phyloP scores from a whole-genome alignment of 1,140 invertebrate genomes.

The Trinorchestia longiramus region DNA sequence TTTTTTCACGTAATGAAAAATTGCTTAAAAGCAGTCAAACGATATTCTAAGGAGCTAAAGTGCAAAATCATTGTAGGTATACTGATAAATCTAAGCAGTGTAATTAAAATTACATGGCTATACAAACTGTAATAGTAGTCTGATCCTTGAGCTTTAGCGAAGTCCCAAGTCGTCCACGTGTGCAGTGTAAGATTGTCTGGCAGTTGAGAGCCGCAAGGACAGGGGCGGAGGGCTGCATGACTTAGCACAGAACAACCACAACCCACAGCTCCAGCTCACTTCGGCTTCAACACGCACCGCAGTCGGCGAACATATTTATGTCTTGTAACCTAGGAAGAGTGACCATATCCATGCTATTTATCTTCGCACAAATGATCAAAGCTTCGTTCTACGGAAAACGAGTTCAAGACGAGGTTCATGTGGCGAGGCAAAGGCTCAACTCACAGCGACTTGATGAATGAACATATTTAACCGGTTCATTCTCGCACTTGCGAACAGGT shows the following conservation, averaged over 20 bases:
- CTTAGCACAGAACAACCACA: neutral
- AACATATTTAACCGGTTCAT: constrained; percentile 1
- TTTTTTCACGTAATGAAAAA: neutral
- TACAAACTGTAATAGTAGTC: neutral
- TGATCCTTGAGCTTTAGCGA: neutral
- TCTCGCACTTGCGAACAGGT: constrained; percentile 5
- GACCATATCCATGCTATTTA: neutral
- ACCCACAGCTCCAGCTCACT: neutral
- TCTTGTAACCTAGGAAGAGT: neutral
- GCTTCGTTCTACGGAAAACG: neutral
- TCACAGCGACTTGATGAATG: neutral
- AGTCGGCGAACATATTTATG: neutral
- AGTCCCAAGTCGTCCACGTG: neutral
- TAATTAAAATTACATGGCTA: neutral
- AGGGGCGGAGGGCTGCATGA: neutral
- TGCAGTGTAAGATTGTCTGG: neutral
- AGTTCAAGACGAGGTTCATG: neutral
- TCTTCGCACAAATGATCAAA: neutral
- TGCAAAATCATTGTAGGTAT: neutral
- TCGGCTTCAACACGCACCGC: neutral
- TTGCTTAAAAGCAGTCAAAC: no score
- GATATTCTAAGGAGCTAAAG: neutral
- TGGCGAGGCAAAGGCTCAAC: neutral
- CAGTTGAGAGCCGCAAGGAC: neutral
- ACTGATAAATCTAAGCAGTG: neutral